phyloP scores from a whole-genome alignment of 2,888 invertebrate species.

The Caenorhabditis sp. region DNA sequence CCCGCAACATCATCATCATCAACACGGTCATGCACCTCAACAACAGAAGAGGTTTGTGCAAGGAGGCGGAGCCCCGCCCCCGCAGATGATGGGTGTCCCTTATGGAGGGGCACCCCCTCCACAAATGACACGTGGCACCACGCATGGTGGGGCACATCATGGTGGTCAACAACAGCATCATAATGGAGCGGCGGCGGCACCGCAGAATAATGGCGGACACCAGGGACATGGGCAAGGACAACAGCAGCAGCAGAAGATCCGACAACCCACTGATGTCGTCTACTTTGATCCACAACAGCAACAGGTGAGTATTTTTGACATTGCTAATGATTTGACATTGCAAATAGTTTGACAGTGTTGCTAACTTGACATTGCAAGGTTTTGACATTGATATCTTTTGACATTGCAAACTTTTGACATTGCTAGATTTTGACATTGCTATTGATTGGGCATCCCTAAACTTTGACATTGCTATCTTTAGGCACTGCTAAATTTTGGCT shows the following conservation, averaged over 20 bases:
- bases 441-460: no score
- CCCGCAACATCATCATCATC: conserved; percentile 19
- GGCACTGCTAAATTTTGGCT: background rate
- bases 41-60: conserved; percentile 29
- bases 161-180: conserved; percentile 7
- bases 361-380: no score
- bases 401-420: background rate
- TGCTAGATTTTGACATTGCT: background rate
- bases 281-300: conserved; percentile 65
- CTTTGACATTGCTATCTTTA: background rate
- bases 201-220: background rate
- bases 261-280: conserved; percentile 67
- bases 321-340: no score
- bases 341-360: no score
- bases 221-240: background rate
- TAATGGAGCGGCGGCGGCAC: conserved; percentile 7
- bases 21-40: background rate
- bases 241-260: conserved; percentile 45
- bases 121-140: conserved; percentile 59
- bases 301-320: conserved; percentile 33
- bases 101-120: conserved; percentile 48
- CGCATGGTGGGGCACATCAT: conserved; percentile 51
- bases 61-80: conserved; percentile 10
- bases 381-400: no score
- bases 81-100: conserved; percentile 39